Conservation (phyloP, 64 coral and sea anemone species). For the Dendrophyllia cribrosa region DNA sequence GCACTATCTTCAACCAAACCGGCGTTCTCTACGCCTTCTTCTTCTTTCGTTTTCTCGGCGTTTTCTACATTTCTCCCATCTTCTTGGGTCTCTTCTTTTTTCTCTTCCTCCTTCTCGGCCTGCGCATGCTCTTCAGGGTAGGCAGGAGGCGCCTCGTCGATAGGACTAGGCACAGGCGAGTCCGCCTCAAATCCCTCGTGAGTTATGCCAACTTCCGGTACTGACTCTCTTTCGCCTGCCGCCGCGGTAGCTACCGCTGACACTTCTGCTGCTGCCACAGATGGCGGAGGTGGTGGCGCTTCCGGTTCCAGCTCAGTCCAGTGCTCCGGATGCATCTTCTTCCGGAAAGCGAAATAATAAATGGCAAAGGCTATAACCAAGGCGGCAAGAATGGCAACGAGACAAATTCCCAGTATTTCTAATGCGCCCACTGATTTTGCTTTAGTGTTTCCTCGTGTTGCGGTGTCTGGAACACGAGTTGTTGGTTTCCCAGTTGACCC, state of each 20-base stretch:
- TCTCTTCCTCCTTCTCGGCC: no score
- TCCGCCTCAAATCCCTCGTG: constrained; percentile 10
- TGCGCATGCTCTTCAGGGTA: background rate
- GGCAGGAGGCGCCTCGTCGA: background rate
- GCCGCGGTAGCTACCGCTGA: background rate
- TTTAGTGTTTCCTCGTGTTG: background rate
- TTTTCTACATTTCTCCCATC: background rate
- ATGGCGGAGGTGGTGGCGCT: background rate
- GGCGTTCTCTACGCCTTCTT: background rate
- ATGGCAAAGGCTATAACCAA: background rate
- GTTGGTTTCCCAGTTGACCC: background rate
- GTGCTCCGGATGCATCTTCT: background rate
- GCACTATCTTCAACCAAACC: background rate
- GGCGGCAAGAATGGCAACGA: background rate
- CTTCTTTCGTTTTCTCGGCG: background rate
- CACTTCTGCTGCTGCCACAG: background rate
- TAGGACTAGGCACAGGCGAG: background rate
- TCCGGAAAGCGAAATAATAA: constrained; percentile 2
- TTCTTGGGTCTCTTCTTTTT: no score
- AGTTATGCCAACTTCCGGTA: constrained; percentile 21
- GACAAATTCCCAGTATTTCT: constrained; percentile 23
- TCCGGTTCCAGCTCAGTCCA: background rate
- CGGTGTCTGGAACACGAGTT: no score
- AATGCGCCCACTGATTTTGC: background rate
- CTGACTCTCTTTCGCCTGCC: background rate